Conservation (phyloP, 2,888 invertebrate species). For the Lasius platythorax region DNA sequence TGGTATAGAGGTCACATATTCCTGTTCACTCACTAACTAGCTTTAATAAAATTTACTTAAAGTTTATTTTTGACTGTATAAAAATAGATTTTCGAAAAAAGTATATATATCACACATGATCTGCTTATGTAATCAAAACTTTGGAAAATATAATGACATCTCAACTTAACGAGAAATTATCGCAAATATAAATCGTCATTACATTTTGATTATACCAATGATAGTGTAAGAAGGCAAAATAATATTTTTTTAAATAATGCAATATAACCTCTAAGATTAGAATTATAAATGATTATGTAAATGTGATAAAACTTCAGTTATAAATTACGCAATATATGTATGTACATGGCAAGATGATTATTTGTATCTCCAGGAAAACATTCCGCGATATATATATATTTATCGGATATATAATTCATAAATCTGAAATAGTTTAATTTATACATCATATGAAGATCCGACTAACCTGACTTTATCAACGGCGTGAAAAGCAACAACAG, state of each 20-base stretch:
- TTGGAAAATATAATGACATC: neutral
- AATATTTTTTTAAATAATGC: neutral
- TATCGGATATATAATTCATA: neutral
- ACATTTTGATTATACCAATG: neutral
- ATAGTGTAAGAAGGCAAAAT: neutral
- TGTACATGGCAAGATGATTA: neutral
- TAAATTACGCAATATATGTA: too few species aligned
- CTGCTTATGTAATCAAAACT: conserved; percentile 21
- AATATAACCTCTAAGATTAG: neutral
- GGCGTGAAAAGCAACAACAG: neutral
- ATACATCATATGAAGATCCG: neutral
- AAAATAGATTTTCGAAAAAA: conserved; percentile 40
- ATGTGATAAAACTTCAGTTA: conserved; percentile 3
- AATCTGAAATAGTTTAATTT: neutral
- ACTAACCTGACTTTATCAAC: conserved; percentile 34
- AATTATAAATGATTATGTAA: neutral
- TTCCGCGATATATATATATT: neutral
- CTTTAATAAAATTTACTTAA: conserved; percentile 14
- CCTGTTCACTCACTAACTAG: conserved; percentile 6
- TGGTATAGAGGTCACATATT: conserved; percentile 5
- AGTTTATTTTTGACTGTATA: conserved; percentile 33
- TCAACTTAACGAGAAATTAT: neutral
- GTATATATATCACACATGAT: conserved; percentile 2
- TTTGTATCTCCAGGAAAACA: neutral
- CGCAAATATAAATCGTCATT: neutral